These are phyloP conservation scores for Drosophila incognita DNA, from an alignment of 2,888 invertebrate genomes.

Conservation along the genomic window DNA sequence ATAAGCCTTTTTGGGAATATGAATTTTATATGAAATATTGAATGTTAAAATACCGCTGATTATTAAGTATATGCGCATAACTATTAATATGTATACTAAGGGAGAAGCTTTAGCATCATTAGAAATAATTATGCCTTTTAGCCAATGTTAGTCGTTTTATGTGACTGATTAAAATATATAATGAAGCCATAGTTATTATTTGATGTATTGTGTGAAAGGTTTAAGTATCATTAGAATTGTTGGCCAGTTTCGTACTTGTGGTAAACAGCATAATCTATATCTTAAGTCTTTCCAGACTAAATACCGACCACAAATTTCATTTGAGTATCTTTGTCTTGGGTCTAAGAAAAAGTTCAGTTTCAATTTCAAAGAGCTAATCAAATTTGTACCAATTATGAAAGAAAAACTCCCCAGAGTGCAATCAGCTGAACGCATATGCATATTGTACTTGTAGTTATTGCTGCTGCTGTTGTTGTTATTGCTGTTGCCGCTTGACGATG, in stretches of 20 bases:
- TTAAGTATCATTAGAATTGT: background rate
- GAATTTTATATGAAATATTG: background rate
- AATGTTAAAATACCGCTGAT: background rate
- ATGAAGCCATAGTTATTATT: background rate
- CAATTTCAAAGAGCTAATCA: constrained; percentile 33
- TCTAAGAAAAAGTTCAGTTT: constrained; percentile 51
- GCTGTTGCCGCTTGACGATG: constrained; percentile 28
- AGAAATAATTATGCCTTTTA: background rate
- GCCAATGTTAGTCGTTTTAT: background rate
- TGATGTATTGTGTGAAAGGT: background rate
- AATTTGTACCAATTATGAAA: constrained; percentile 70
- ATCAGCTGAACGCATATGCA: constrained; percentile 49
- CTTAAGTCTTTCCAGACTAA: background rate
- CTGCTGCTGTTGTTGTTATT: background rate
- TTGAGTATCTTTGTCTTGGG: constrained; percentile 13
- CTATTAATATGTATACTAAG: background rate
- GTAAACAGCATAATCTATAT: constrained; percentile 22
- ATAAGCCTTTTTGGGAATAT: constrained; percentile 22
- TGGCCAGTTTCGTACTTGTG: background rate
- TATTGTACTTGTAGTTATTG: background rate
- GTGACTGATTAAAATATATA: background rate
- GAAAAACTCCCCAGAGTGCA: constrained; percentile 69
- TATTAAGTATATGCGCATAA: background rate
- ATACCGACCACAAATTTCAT: constrained; percentile 10
- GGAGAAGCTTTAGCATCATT: background rate